A percentile compares a stretch with the other conserved stretches of the same genome.
phyloP scores from a whole-genome alignment of 1,140 invertebrate species.

The Ceratoteleas bidentatus region DNA sequence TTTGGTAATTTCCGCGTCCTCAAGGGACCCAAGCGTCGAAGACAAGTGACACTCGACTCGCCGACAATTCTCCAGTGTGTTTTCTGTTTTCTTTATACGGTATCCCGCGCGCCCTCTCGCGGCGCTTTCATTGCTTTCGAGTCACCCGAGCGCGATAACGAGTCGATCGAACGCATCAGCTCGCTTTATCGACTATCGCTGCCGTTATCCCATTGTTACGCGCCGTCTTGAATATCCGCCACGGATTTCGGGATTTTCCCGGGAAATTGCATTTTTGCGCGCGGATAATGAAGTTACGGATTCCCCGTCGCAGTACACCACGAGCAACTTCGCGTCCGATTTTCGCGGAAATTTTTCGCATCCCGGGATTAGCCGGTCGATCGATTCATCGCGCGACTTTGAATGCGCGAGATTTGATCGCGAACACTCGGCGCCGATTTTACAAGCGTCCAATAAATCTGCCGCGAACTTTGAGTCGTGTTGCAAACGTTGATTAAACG shows the following conservation, averaged over 20 bases:
- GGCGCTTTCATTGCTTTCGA: slow-evolving; percentile 39
- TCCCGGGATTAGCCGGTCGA: no score
- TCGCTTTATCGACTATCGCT: slow-evolving; percentile 52
- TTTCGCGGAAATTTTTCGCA: slow-evolving; percentile 15
- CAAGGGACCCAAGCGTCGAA: slow-evolving; percentile 59
- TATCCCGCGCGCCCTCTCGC: slow-evolving; percentile 39
- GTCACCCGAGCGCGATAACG: slow-evolving; percentile 40
- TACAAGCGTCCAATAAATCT: neutral
- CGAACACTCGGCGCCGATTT: neutral
- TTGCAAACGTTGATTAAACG: neutral
- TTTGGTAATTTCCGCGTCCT: slow-evolving; percentile 62
- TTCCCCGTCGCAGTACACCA: no score
- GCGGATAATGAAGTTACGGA: slow-evolving; percentile 53
- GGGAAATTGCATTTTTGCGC: slow-evolving; percentile 61
- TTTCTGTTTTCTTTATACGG: slow-evolving; percentile 70
- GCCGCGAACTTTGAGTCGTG: neutral
- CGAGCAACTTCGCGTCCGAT: no score
- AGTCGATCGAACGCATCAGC: slow-evolving; percentile 36
- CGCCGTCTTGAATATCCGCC: slow-evolving; percentile 48
- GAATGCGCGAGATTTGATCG: no score
- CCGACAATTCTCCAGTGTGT: slow-evolving; percentile 66
- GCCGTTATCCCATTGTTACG: slow-evolving; percentile 38
- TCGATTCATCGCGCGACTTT: slow-evolving; percentile 2
- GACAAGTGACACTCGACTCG: slow-evolving; percentile 78
- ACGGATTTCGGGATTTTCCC: slow-evolving; percentile 47